phyloP scores from a whole-genome alignment of 64 coral and sea anemone genomes.

The Anthopleura sola region DNA sequence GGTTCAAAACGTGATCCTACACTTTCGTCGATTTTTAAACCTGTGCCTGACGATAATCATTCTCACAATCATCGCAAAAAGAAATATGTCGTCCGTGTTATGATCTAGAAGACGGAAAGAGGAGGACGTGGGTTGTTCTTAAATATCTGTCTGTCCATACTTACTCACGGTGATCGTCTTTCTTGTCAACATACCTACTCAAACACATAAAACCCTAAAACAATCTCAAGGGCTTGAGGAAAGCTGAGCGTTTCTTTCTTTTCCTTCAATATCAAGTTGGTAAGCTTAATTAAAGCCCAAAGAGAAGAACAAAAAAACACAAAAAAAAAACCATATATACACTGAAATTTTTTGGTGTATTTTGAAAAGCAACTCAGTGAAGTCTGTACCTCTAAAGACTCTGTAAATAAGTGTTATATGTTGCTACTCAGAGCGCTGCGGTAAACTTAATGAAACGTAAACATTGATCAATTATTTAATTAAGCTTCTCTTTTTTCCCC shows the following conservation, averaged over 20 bases:
- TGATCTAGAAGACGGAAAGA: background rate
- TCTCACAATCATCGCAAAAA: conserved; percentile 13
- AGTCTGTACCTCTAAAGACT: background rate
- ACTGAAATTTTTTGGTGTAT: background rate
- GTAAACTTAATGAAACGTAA: background rate
- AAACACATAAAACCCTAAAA: background rate
- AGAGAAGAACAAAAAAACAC: background rate
- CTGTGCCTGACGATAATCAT: conserved; percentile 13
- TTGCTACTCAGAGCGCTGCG: background rate
- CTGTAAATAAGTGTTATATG: background rate
- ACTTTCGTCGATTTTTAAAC: conserved; percentile 4
- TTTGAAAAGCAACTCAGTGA: background rate
- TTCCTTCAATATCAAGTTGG: background rate
- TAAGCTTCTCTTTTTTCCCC: background rate
- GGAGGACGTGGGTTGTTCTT: background rate
- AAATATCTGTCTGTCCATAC: background rate
- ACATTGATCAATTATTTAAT: background rate
- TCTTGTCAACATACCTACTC: background rate
- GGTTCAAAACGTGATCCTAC: background rate
- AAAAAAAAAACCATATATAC: background rate
- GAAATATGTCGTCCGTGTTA: conserved; percentile 1
- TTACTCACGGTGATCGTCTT: background rate
- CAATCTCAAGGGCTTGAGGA: background rate
- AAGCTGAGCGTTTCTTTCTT: background rate
- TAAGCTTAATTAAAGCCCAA: background rate